These are phyloP conservation scores for Drosophila mulleri DNA, from an alignment of 2,888 invertebrate genomes.

Conservation along the genomic window DNA sequence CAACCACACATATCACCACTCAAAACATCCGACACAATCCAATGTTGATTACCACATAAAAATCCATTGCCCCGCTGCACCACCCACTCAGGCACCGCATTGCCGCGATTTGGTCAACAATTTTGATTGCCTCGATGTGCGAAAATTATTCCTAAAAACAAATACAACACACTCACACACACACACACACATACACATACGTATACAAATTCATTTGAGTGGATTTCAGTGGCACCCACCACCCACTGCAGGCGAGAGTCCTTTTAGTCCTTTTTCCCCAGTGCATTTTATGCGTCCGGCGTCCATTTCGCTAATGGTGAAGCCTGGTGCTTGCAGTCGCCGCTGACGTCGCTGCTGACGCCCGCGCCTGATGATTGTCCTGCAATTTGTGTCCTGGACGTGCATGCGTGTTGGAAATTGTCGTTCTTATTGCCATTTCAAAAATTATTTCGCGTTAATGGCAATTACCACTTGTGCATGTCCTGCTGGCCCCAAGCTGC, in stretches of 20 bases:
- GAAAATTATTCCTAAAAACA: conserved; percentile 77
- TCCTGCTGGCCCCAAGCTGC: conserved; percentile 30
- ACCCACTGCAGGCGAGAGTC: conserved; percentile 7
- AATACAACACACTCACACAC: conserved; percentile 34
- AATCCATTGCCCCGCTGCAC: conserved; percentile 49
- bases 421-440: conserved; percentile 79
- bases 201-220: conserved; percentile 81
- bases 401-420: conserved; percentile 63
- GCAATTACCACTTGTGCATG: conserved; percentile 77
- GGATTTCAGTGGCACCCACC: conserved; percentile 54
- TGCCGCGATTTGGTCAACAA: conserved; percentile 63
- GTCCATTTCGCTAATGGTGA: conserved; percentile 58
- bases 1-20: conserved; percentile 75
- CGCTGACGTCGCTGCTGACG: conserved; percentile 8
- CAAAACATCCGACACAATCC: conserved; percentile 76
- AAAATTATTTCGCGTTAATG: conserved; percentile 81
- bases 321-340: conserved; percentile 26
- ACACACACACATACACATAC: conserved; percentile 5
- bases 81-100: neutral
- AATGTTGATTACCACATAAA: conserved; percentile 79
- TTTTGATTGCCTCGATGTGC: conserved; percentile 72
- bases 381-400: conserved; percentile 66
- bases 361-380: conserved; percentile 63
- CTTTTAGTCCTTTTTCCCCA: conserved; percentile 65
- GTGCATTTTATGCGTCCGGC: conserved; percentile 73